Evolutionary conservation across 92 coral and sea anemone species (phyloP).

Genomic region (Chrysogorgia sp.): DNA sequence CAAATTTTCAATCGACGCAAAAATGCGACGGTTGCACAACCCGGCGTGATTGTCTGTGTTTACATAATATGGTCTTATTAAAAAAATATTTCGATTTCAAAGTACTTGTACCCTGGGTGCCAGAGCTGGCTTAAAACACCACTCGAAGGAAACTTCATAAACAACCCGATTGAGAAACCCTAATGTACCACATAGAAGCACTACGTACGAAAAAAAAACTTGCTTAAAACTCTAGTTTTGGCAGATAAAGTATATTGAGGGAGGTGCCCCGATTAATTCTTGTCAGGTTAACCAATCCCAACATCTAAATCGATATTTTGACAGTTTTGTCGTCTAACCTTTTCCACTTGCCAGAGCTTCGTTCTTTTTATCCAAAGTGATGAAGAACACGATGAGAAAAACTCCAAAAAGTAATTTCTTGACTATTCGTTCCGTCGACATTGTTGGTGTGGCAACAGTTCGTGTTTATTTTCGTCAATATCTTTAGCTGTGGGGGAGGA

Average conservation of each 20-base stretch:
- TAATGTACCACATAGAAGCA: no score
- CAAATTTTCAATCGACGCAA: no score
- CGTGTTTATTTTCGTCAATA: background rate
- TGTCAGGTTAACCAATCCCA: background rate
- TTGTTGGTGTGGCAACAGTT: background rate
- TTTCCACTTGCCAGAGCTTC: background rate
- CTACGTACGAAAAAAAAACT: no score
- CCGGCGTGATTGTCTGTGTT: background rate
- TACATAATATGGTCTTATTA: background rate
- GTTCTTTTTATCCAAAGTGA: background rate
- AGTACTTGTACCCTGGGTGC: no score
- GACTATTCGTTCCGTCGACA: background rate
- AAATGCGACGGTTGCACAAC: constrained; percentile 6
- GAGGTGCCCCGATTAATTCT: background rate
- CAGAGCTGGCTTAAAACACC: no score
- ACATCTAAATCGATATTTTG: no score
- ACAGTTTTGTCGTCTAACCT: background rate
- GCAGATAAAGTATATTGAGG: no score
- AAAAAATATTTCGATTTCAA: background rate
- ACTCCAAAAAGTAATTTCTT: background rate
- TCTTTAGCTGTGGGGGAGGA: background rate
- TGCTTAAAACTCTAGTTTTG: no score
- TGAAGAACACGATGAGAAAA: background rate
- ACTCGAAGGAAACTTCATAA: no score
- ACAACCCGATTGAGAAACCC: no score